Percentiles rank a stretch among this genome's conserved stretches.
phyloP scores from a whole-genome alignment of 2,797 vertebrate genomes.

The Tolypeutes matacus region DNA sequence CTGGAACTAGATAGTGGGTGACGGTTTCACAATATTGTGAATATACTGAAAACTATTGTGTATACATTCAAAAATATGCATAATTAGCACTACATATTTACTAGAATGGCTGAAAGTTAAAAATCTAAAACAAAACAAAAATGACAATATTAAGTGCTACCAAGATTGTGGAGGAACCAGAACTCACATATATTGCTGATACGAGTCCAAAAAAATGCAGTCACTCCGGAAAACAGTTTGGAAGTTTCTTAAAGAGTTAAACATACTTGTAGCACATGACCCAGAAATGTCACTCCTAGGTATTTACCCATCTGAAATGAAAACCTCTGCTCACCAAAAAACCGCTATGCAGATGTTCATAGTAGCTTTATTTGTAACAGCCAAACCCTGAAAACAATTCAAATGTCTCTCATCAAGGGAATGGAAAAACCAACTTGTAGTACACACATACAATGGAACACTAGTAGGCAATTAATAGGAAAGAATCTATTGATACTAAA shows the following conservation, averaged over 20 bases:
- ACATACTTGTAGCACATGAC: neutral
- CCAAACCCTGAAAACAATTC: neutral
- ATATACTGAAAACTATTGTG: no score
- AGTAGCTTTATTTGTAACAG: neutral
- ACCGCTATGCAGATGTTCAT: neutral
- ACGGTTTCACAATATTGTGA: no score
- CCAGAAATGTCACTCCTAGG: neutral
- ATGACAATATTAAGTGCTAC: neutral
- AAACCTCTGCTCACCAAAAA: neutral
- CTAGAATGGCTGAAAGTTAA: no score
- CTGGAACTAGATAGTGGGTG: no score
- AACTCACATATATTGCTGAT: no score
- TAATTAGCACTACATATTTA: no score
- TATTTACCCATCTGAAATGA: neutral
- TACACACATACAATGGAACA: neutral
- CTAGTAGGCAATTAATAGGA: neutral
- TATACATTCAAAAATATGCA: no score
- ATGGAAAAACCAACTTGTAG: neutral
- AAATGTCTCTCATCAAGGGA: neutral
- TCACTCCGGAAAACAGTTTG: neutral
- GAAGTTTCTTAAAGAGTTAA: neutral
- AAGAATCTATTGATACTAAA: neutral
- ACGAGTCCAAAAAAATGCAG: neutral
- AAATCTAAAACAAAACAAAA: neutral
- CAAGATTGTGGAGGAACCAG: neutral